A percentile compares a stretch with the other conserved stretches of the same genome.
phyloP scores from a whole-genome alignment of 1,140 invertebrate genomes.

The Dreissena polymorpha region DNA sequence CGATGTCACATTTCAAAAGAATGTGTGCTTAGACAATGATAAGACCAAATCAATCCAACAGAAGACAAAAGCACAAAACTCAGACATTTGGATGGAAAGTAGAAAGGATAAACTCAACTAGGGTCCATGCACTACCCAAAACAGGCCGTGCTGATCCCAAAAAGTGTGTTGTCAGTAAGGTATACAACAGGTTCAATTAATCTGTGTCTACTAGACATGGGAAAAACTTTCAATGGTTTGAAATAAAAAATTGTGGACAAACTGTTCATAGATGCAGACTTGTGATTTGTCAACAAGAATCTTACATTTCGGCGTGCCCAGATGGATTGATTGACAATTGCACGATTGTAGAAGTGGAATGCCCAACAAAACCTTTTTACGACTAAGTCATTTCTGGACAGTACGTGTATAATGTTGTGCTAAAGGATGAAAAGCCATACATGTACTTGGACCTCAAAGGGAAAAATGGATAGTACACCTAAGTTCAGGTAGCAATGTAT shows the following conservation, averaged over 20 bases:
- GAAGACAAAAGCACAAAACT: constrained; percentile 14
- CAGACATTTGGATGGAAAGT: constrained; percentile 21
- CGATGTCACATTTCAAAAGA: constrained; percentile 7
- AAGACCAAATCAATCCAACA: too few relatives aligned
- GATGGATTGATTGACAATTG: too few relatives aligned
- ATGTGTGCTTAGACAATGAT: background rate
- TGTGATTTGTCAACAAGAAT: constrained; percentile 8
- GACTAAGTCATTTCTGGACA: too few relatives aligned
- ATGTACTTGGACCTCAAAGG: too few relatives aligned
- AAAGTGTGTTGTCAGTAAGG: constrained; percentile 13
- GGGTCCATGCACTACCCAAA: constrained; percentile 23
- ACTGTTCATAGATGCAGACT: constrained; percentile 1
- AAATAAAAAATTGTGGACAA: background rate
- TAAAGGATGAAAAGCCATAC: too few relatives aligned
- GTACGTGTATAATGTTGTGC: too few relatives aligned
- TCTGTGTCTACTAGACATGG: too few relatives aligned
- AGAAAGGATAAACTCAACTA: constrained; percentile 20
- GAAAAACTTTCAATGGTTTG: constrained; percentile 34
- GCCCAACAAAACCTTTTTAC: too few relatives aligned
- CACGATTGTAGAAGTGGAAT: too few relatives aligned
- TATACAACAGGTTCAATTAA: constrained; percentile 31
- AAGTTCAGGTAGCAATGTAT: too few relatives aligned
- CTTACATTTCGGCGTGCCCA: background rate
- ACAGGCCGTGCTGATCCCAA: constrained; percentile 19
- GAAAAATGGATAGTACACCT: too few relatives aligned